Evolutionary conservation across 2,113 vertebrate genomes (phyloP).

Genomic region (Anser cygnoides): DNA sequence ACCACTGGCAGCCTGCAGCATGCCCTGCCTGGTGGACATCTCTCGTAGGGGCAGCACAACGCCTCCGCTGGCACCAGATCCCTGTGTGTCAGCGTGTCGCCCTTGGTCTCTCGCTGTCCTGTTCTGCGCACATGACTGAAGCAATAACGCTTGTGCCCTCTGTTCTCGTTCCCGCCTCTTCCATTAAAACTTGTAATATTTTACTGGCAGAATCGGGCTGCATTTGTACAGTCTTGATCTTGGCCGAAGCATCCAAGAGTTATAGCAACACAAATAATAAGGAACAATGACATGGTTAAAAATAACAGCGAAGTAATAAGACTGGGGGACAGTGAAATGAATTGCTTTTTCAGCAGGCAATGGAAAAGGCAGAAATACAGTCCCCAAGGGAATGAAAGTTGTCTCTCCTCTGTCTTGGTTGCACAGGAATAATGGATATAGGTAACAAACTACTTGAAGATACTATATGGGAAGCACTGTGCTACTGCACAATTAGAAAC

Average conservation of each 20-base stretch:
- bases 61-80: background rate
- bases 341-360: background rate
- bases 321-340: background rate
- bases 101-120: background rate
- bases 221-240: constrained; percentile 16
- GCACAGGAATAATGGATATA: background rate
- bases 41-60: background rate
- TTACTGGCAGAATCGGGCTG: constrained; percentile 23
- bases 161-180: background rate
- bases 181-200: background rate
- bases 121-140: background rate
- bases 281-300: background rate
- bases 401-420: background rate
- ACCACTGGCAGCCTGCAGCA: fast-evolving
- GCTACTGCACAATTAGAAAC: background rate
- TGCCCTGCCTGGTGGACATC: background rate
- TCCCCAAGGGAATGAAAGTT: background rate
- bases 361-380: background rate
- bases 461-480: background rate
- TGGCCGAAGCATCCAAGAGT: background rate
- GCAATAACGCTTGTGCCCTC: background rate
- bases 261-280: constrained; percentile 23
- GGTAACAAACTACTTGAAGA: fast-evolving
- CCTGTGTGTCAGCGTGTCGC: background rate
- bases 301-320: background rate